Evolutionary conservation across 2,888 invertebrate species (phyloP), one percentile per base, ranked within the genome.

Genomic region (Caenorhabditis japonica): DNA sequence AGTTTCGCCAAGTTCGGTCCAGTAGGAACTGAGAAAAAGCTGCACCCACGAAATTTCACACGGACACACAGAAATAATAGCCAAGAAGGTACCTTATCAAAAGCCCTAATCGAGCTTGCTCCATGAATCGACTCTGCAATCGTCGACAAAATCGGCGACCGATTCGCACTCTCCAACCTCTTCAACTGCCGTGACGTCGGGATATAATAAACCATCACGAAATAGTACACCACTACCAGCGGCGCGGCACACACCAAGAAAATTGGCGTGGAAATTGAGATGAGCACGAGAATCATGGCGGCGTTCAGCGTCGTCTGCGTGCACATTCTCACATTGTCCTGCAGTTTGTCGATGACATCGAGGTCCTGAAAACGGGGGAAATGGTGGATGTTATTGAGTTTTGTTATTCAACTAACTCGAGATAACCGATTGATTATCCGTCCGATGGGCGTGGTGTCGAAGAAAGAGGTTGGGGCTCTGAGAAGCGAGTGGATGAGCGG

Each of bases 61-160:
- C n/a, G n/a, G n/a, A n/a, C n/a, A n/a, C n/a, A n/a, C n/a, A n/a
- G n/a, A n/a, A n/a, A n/a, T n/a, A n/a, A n/a, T n/a, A n/a, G n/a
- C n/a, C n/a, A n/a, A n/a, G n/a, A n/a, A n/a, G 10, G 13, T 21
- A 60, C 59, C 73, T 76, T 80, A 39, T 68, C 80, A 61, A 83
- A 87, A 0, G 87, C 87, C 15, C 85, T 56, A 44, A 89, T 89
- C 12, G 87, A 87, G 0, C 88, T 83, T 8, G 77, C 77, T 34
- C 85, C 85, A 3, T 93, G 93, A 56, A 97, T 92, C 41, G 94
- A 94, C 90, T 97, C 97, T 17, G 94, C 93, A 87, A 97, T 97
- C 89, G 95, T 95, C 4, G 96, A 95, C 89, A 95, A 96, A 85
- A 97, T 95, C 1, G 97, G 97, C 23, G 96, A 96, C 60, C 95